Evolutionary conservation across 2,113 vertebrate species (phyloP).

Genomic region (Castor canadensis): DNA sequence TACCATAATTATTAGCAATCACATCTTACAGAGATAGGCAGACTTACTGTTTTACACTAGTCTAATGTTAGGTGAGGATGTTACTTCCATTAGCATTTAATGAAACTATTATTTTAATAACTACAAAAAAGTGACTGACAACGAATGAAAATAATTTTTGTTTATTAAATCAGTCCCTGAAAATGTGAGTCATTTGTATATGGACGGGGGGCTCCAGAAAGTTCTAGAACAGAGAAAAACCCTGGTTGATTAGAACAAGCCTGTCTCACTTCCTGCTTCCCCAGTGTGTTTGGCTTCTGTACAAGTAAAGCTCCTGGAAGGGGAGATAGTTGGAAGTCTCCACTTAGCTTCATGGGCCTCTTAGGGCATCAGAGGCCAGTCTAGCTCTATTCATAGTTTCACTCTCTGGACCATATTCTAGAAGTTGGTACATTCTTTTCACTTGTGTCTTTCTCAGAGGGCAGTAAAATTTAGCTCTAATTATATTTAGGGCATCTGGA

Average conservation of each 20-base stretch:
- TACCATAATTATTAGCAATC: neutral
- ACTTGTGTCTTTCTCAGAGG: slow-evolving; percentile 49
- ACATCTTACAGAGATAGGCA: neutral
- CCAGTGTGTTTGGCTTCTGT: neutral
- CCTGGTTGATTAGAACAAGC: neutral
- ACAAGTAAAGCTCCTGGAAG: neutral
- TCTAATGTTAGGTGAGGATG: neutral
- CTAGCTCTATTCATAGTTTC: neutral
- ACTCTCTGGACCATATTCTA: neutral
- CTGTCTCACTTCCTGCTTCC: neutral
- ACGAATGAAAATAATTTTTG: neutral
- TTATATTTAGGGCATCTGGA: slow-evolving; percentile 69
- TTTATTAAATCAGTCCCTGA: neutral
- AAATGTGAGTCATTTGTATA: neutral
- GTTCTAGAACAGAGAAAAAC: neutral
- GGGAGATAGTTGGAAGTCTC: neutral
- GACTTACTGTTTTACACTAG: neutral
- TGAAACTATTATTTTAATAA: neutral
- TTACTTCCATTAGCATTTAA: neutral
- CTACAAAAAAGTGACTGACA: neutral
- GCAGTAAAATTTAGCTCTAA: slow-evolving; percentile 59
- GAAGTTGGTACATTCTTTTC: slow-evolving; percentile 42
- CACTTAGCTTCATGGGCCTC: neutral
- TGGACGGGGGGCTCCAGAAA: too few species aligned
- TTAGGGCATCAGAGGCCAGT: neutral